Conservation (phyloP, 2,113 vertebrate genomes). For the Indicator indicator region DNA sequence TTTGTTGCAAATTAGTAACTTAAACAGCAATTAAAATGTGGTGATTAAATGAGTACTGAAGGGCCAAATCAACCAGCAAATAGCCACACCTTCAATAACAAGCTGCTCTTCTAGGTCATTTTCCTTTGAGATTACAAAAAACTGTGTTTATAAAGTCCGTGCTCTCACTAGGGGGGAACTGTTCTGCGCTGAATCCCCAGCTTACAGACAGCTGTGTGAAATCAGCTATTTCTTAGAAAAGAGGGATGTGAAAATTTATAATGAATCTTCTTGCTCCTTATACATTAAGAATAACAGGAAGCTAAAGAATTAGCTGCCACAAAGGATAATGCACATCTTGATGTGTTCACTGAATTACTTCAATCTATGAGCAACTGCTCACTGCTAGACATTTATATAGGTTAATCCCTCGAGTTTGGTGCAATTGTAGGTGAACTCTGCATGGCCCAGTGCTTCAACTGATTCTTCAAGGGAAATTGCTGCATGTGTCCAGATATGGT, state of each 20-base stretch:
- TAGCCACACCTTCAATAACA: neutral
- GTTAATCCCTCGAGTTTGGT: neutral
- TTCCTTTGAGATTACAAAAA: neutral
- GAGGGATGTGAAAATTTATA: neutral
- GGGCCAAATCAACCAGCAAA: neutral
- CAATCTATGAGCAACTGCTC: neutral
- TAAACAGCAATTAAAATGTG: neutral
- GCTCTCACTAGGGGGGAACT: neutral
- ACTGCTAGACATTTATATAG: neutral
- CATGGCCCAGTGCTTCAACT: neutral
- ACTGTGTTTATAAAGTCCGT: neutral
- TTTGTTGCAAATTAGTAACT: neutral
- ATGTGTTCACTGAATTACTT: neutral
- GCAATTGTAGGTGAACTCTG: neutral
- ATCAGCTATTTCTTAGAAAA: neutral
- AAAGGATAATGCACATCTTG: neutral
- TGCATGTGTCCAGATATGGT: neutral
- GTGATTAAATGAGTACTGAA: neutral
- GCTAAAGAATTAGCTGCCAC: neutral
- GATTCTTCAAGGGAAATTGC: neutral
- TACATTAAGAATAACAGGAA: slow-evolving; percentile 4
- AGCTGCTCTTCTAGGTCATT: neutral
- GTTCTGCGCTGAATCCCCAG: neutral
- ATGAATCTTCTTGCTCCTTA: neutral
- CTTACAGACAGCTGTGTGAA: neutral